Percentiles rank a stretch among this genome's conserved stretches.
phyloP scores from a whole-genome alignment of 2,888 invertebrate species.

The Dorcus hopei region DNA sequence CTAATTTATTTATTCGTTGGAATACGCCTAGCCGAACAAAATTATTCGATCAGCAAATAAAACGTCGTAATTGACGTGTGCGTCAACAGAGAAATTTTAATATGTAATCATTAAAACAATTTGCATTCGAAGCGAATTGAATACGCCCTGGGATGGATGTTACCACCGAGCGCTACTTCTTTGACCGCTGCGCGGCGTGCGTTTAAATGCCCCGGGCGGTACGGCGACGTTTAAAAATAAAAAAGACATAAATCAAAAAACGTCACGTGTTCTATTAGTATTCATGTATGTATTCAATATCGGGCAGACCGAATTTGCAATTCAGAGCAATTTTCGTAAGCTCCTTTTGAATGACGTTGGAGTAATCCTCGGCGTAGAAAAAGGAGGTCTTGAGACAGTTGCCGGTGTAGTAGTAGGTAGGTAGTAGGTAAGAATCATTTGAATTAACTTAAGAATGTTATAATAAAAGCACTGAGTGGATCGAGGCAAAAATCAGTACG shows the following conservation, averaged over 20 bases:
- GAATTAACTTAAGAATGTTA: constrained; percentile 21
- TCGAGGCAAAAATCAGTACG: constrained; percentile 43
- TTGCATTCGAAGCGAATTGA: constrained; percentile 7
- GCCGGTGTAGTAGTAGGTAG: too few species aligned
- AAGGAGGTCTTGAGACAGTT: too few species aligned
- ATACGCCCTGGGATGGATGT: not conserved
- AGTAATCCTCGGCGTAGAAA: too few species aligned
- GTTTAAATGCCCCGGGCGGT: too few species aligned
- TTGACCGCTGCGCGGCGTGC: not conserved
- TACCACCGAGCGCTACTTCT: not conserved
- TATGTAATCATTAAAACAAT: not conserved
- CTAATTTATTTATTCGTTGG: too few species aligned
- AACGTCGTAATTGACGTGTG: too few species aligned
- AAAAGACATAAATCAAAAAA: constrained; percentile 12
- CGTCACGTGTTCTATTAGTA: constrained; percentile 14
- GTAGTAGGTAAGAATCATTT: too few species aligned
- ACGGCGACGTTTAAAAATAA: not conserved
- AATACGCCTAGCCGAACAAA: too few species aligned
- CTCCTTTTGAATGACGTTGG: not conserved
- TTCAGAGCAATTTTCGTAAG: constrained; percentile 15
- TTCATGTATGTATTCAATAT: constrained; percentile 19
- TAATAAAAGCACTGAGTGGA: constrained; percentile 19
- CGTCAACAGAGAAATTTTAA: too few species aligned
- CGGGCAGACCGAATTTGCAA: constrained; percentile 15
- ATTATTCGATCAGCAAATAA: too few species aligned